Conservation (phyloP, 2,113 vertebrate species). For the Isurus oxyrinchus region DNA sequence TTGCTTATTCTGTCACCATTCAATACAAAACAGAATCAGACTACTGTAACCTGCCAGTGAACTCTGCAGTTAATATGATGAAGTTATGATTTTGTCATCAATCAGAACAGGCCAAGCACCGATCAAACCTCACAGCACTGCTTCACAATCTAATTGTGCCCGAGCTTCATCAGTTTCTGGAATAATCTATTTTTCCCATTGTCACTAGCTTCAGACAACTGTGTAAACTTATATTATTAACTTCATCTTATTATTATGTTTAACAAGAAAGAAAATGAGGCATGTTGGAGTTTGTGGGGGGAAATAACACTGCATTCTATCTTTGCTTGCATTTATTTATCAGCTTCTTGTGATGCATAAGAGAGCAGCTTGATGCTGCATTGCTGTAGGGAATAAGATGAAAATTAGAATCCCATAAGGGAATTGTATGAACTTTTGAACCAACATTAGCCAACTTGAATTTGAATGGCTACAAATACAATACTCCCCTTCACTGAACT, state of each 20-base stretch:
- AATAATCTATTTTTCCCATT: slow-evolving; percentile 79
- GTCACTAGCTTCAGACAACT: slow-evolving; percentile 71
- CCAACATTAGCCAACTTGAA: slow-evolving; percentile 47
- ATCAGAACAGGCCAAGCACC: slow-evolving; percentile 75
- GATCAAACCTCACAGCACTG: slow-evolving; percentile 82
- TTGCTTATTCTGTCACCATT: slow-evolving; percentile 70
- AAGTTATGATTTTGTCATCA: slow-evolving; percentile 98
- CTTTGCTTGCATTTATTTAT: slow-evolving; percentile 59
- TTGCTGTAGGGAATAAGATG: slow-evolving; percentile 57
- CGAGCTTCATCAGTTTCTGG: slow-evolving; percentile 91
- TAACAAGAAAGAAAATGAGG: slow-evolving; percentile 69
- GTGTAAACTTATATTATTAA: slow-evolving; percentile 77
- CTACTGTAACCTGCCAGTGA: slow-evolving; percentile 89
- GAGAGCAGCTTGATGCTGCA: slow-evolving; percentile 60
- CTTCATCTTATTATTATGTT: slow-evolving; percentile 74
- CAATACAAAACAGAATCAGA: slow-evolving; percentile 84
- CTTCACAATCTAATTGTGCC: slow-evolving; percentile 96
- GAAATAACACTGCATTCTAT: slow-evolving; percentile 73
- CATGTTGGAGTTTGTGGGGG: slow-evolving; percentile 53
- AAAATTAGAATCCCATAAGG: slow-evolving; percentile 61
- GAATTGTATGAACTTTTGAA: slow-evolving; percentile 63
- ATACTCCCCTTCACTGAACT: slow-evolving; percentile 10
- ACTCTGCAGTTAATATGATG: slow-evolving; percentile 93
- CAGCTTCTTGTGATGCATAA: slow-evolving; percentile 59
- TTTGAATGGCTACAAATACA: slow-evolving; percentile 3